Base-by-base conservation (phyloP, 2,888 invertebrate genomes). In the Cephalotes varians region DNA sequence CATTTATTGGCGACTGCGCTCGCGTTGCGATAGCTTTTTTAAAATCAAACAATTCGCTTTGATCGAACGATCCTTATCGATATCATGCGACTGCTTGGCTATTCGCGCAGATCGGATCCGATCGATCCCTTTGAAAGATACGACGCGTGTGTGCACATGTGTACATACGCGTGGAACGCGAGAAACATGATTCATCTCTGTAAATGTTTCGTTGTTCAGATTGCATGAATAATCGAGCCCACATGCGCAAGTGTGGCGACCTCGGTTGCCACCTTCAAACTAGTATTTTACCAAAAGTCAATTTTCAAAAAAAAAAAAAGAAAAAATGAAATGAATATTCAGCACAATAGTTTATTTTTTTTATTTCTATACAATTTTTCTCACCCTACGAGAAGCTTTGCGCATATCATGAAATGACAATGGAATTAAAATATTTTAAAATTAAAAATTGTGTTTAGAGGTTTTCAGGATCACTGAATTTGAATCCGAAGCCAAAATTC, bases 151-250 rank as follows among this genome's bases (percentile, higher is more conserved):
- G 40, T n/a, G n/a, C n/a, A n/a, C n/a, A n/a, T n/a, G n/a, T n/a
- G n/a, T n/a, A n/a, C n/a, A n/a, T n/a, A n/a, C n/a, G n/a, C n/a
- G n/a, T 15, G 28, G 10, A 21, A 40, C 44, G 44, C 18, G 34
- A 0, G 15, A n/a, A 34, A 6, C 12, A 18, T 69, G 77, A 77
- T 44, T 77, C 77, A 77, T 67, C 69, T 67, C 25, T n/a, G 21
- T 56, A 69, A 77, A 69, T 12, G 34, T 56, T 73, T 60, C 31
- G 18, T 73, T 56, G 28, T 31, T 25, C 56, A 5, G 69, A 67
- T 56, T 56, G 21, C 15, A 15, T 21, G 54, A 44, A 40, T 51
- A 51, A 76, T 76, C 65, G 51, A n/a, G 37, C 37, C 15, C 9
- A 10, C 62, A 34, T 7, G 73, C 15, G 37, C 64, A 51, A 40